Evolutionary conservation across 2,113 vertebrate genomes (phyloP).

Genomic region (Genyomyrus donnyi): DNA sequence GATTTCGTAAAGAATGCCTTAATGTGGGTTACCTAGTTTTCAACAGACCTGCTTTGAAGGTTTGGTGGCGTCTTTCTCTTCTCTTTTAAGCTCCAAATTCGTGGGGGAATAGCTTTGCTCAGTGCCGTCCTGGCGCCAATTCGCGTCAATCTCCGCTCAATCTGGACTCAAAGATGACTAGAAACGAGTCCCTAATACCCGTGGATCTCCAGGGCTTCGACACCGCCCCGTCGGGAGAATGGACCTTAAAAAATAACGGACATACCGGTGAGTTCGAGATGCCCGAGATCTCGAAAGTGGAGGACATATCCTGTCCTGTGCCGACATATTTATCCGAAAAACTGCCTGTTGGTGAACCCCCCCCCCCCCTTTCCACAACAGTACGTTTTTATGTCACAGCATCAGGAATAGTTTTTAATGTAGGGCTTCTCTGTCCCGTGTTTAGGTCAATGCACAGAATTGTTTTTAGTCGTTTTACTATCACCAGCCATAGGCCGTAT

Average conservation of each 20-base stretch:
- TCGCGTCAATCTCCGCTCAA: slow-evolving; percentile 71
- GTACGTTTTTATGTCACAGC: background rate
- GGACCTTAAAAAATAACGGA: slow-evolving; percentile 69
- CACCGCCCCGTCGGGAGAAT: slow-evolving; percentile 53
- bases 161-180: slow-evolving; percentile 52
- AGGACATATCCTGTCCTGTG: background rate
- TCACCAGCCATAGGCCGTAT: background rate
- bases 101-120: slow-evolving; percentile 48
- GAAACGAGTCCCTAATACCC: slow-evolving; percentile 48
- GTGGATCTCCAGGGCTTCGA: slow-evolving; percentile 69
- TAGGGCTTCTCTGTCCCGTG: no score
- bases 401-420: background rate
- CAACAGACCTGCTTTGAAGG: background rate
- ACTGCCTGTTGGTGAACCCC: background rate
- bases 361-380: background rate
- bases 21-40: background rate
- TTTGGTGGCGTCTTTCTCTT: background rate
- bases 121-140: slow-evolving; percentile 46
- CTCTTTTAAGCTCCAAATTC: slow-evolving; percentile 45
- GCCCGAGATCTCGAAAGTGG: background rate
- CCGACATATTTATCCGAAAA: background rate
- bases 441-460: background rate
- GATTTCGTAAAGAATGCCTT: background rate
- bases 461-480: background rate
- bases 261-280: slow-evolving; percentile 57